Evolutionary conservation across 2,797 vertebrate species (phyloP).

Genomic region (Sphenodon punctatus): DNA sequence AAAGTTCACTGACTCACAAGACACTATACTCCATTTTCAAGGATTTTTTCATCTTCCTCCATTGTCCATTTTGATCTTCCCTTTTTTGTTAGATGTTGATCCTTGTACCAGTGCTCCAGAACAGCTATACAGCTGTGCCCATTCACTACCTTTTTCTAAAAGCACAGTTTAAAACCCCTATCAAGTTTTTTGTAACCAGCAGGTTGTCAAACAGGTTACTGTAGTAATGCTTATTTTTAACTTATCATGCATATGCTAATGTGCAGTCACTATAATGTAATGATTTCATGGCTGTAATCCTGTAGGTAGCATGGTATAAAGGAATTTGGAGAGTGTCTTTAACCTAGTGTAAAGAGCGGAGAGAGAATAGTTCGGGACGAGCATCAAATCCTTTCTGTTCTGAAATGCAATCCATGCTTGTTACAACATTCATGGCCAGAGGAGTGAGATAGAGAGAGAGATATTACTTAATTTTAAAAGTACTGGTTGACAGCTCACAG

Average conservation of each 20-base stretch:
- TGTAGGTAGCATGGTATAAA: background rate
- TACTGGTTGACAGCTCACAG: background rate
- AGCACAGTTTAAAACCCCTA: fast-evolving
- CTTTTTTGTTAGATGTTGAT: background rate
- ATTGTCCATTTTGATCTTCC: background rate
- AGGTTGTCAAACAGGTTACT: background rate
- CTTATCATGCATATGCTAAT: background rate
- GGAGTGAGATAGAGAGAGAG: background rate
- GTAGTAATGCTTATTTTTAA: background rate
- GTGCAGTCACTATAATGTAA: background rate
- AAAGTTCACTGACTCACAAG: too few relatives aligned
- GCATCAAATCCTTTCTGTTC: background rate
- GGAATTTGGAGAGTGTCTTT: background rate
- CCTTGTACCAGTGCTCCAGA: background rate
- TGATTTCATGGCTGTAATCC: background rate
- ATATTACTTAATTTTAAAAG: background rate
- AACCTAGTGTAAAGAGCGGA: background rate
- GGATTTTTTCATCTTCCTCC: background rate
- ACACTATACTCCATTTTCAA: background rate
- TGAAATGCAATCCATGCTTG: background rate
- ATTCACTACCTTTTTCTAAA: background rate
- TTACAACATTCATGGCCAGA: background rate
- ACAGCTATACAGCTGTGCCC: background rate
- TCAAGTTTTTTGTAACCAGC: background rate
- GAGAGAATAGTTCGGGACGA: background rate